Conservation (phyloP, 2,797 vertebrate genomes). For the Coreius guichenoti region DNA sequence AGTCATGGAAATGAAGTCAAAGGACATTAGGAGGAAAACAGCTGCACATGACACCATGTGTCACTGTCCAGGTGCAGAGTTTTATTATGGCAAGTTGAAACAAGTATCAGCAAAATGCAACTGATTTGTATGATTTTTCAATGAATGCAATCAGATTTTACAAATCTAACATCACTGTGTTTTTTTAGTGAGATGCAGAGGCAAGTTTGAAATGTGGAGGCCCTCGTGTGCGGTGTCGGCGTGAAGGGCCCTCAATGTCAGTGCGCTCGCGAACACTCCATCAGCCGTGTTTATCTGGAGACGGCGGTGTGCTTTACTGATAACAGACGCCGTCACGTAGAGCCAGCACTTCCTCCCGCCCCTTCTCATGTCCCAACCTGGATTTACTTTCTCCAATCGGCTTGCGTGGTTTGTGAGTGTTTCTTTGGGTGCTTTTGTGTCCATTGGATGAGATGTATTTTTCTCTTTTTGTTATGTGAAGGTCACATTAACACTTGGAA, state of each 20-base stretch:
- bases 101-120: too few species aligned
- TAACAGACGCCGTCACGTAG: not conserved
- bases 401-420: not conserved
- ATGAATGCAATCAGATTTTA: too few species aligned
- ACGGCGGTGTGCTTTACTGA: conserved; percentile 19
- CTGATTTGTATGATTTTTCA: too few species aligned
- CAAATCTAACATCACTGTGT: not conserved
- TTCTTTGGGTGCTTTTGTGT: not conserved
- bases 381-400: not conserved
- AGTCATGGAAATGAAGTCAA: not conserved
- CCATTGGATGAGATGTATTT: not conserved
- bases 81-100: too few species aligned
- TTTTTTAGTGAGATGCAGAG: not conserved
- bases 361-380: too few species aligned
- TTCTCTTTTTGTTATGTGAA: not conserved
- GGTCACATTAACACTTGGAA: not conserved
- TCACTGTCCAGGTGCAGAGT: not conserved
- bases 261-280: not conserved
- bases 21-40: conserved; percentile 27
- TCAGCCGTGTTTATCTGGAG: conserved; percentile 31
- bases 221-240: not conserved
- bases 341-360: not conserved
- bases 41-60: not conserved
- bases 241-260: conserved; percentile 22
- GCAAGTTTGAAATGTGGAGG: not conserved